phyloP scores from a whole-genome alignment of 2,113 vertebrate genomes.

The Erpornis zantholeuca region DNA sequence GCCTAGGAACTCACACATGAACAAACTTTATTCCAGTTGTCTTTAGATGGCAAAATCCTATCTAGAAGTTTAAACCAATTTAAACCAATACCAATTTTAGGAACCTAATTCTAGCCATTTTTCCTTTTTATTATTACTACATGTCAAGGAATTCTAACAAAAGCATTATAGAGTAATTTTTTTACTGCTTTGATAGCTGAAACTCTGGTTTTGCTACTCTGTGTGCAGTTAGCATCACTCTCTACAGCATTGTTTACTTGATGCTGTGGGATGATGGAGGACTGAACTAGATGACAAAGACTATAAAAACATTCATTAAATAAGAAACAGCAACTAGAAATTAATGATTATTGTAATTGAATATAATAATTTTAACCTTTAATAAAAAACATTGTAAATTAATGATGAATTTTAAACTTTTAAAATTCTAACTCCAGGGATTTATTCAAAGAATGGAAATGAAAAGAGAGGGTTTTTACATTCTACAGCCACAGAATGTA shows the following conservation, averaged over 20 bases:
- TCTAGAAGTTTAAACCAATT: background rate
- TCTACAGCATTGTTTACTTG: background rate
- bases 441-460: background rate
- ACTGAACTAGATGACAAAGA: background rate
- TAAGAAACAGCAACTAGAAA: background rate
- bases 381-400: background rate
- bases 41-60: background rate
- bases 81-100: background rate
- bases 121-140: background rate
- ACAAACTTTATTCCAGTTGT: background rate
- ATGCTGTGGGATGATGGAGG: background rate
- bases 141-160: background rate
- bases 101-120: background rate
- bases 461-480: background rate
- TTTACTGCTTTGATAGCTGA: background rate
- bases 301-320: background rate
- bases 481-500: background rate
- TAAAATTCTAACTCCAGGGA: background rate
- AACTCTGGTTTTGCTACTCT: background rate
- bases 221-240: background rate
- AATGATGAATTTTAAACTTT: background rate
- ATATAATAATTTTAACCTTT: background rate
- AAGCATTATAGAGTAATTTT: background rate
- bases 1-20: rapidly evolving
- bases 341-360: background rate